Percentiles rank a stretch among this genome's conserved stretches.
Conservation (phyloP, 2,797 vertebrate species). For the Aldrovandia affinis region DNA sequence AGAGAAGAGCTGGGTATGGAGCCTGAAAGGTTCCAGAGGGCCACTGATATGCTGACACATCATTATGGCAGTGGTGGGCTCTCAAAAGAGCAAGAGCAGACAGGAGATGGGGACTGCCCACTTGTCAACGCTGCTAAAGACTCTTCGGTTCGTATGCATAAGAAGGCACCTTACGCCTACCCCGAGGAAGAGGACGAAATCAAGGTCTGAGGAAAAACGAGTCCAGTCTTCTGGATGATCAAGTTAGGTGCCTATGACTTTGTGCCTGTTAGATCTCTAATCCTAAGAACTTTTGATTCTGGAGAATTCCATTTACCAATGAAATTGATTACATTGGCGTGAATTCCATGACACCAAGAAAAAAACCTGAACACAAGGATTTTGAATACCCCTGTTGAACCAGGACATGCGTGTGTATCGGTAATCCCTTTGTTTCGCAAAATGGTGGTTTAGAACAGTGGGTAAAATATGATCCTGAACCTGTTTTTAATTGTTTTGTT, state of each 20-base stretch:
- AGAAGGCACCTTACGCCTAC: constrained; percentile 77
- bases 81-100: constrained; percentile 57
- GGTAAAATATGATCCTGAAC: not conserved
- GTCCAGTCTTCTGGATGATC: not conserved
- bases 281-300: not conserved
- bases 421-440: not conserved
- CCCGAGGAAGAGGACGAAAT: constrained; percentile 88
- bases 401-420: not conserved
- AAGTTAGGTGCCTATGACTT: not conserved
- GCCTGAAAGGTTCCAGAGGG: constrained; percentile 75
- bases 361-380: not conserved
- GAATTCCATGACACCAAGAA: not conserved
- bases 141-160: constrained; percentile 49
- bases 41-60: constrained; percentile 70
- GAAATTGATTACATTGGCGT: no score
- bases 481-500: not conserved
- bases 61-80: constrained; percentile 66
- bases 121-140: constrained; percentile 33
- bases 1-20: constrained; percentile 60
- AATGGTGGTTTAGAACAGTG: not conserved
- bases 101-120: constrained; percentile 53
- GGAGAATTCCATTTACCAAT: not conserved
- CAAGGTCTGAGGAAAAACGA: constrained; percentile 78
- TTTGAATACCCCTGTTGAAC: not conserved
- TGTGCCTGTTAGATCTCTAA: not conserved